Percentiles rank a stretch among this genome's conserved stretches.
These are phyloP conservation scores for Callaeas wilsoni DNA, from an alignment of 2,113 vertebrate species.

Conservation along the genomic window DNA sequence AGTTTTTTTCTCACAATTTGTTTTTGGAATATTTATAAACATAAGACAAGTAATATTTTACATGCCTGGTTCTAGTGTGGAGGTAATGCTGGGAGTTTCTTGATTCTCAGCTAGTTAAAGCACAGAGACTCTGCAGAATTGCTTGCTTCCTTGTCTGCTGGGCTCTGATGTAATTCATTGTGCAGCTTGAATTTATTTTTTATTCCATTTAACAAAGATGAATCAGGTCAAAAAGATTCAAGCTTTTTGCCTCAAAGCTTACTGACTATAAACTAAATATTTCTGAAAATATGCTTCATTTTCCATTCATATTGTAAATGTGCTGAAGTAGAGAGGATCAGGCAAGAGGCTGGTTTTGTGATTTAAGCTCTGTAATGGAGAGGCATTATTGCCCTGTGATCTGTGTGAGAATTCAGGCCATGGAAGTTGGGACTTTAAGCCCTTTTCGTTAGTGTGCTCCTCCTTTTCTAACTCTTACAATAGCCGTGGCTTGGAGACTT, in stretches of 20 bases:
- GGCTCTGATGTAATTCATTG: neutral
- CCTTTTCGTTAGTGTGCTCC: neutral
- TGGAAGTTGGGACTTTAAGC: neutral
- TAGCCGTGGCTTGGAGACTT: neutral
- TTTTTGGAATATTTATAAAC: neutral
- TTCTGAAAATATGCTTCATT: neutral
- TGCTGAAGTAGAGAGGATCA: neutral
- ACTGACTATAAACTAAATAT: neutral
- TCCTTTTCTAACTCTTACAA: neutral
- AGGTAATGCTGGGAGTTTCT: neutral
- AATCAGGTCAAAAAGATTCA: neutral
- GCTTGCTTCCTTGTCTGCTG: neutral
- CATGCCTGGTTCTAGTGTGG: neutral
- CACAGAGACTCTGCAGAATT: neutral
- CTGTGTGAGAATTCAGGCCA: neutral
- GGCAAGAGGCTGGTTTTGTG: neutral
- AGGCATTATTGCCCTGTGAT: neutral
- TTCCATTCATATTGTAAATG: neutral
- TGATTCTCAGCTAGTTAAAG: neutral
- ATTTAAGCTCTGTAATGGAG: neutral
- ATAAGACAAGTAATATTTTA: neutral
- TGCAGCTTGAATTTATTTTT: neutral
- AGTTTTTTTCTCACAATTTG: neutral
- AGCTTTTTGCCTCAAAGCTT: neutral
- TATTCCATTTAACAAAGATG: neutral